These are phyloP conservation scores for Characodon lateralis DNA, from an alignment of 2,797 vertebrate species.

Conservation along the genomic window DNA sequence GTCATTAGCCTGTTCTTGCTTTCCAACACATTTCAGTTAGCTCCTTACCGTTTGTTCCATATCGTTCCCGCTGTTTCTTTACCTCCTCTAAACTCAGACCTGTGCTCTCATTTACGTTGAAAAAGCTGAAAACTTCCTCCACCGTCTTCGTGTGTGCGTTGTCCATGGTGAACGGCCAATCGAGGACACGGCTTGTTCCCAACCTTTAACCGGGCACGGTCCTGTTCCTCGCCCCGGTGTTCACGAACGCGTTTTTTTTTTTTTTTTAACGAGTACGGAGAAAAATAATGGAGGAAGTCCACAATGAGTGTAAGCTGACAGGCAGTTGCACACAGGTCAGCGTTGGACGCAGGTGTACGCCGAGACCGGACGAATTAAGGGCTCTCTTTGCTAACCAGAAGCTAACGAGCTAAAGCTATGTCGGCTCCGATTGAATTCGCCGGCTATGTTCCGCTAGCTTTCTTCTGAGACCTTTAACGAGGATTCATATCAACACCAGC, in stretches of 20 bases:
- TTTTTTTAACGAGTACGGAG: not conserved
- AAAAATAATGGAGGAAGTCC: not conserved
- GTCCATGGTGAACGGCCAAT: conserved; percentile 88
- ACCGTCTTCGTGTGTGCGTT: conserved; percentile 99
- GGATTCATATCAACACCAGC: conserved; percentile 18
- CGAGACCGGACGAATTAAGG: conserved; percentile 43
- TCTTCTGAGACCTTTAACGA: conserved; percentile 21
- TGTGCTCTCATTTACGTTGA: conserved; percentile 96
- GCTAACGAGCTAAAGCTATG: conserved; percentile 70
- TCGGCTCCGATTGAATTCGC: conserved; percentile 57
- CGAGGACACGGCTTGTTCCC: conserved; percentile 57
- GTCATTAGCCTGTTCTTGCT: not conserved
- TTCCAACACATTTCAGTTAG: not conserved
- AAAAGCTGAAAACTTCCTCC: conserved; percentile 94
- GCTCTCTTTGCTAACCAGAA: conserved; percentile 53
- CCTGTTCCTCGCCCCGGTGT: conserved; percentile 5
- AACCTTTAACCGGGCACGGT: conserved; percentile 47
- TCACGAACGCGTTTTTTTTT: not conserved
- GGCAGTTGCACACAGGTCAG: conserved; percentile 2
- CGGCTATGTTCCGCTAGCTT: conserved; percentile 58
- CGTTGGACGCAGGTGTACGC: conserved; percentile 45
- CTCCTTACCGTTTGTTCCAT: conserved; percentile 93
- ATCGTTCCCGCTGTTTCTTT: conserved; percentile 93
- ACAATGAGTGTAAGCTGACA: not conserved
- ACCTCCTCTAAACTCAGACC: conserved; percentile 93